These are phyloP conservation scores for Heteractis magnifica DNA, from an alignment of 92 coral and sea anemone genomes.

Conservation along the genomic window DNA sequence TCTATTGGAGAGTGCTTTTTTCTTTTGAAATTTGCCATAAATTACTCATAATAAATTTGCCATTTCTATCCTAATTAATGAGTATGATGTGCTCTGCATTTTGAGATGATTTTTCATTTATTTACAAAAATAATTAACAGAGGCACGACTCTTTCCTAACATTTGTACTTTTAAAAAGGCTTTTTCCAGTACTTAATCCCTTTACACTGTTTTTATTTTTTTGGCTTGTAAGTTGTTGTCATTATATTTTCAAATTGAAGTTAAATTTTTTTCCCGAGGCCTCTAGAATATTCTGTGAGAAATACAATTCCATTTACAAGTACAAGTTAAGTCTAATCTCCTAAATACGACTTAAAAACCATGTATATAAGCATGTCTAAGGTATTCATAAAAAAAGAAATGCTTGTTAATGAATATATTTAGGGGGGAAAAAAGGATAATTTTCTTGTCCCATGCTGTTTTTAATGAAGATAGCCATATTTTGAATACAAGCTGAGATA, in stretches of 20 bases:
- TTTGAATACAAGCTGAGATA: not conserved
- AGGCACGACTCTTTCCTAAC: not conserved
- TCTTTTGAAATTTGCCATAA: constrained; percentile 1
- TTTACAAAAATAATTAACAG: not conserved
- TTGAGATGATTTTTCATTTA: not conserved
- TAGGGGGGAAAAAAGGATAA: not conserved
- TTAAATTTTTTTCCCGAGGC: not conserved
- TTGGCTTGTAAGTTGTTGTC: not conserved
- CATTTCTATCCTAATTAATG: not conserved
- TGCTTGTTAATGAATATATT: not conserved
- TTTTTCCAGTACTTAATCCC: no score
- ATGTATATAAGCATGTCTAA: not conserved
- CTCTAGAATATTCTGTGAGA: not conserved
- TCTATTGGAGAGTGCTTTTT: not conserved
- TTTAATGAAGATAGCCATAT: not conserved
- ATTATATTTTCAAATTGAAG: no score
- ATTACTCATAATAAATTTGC: constrained; percentile 9
- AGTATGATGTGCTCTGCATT: not conserved
- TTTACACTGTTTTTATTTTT: not conserved
- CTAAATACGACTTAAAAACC: not conserved
- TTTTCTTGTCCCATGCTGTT: not conserved
- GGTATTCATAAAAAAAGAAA: not conserved
- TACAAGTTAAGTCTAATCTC: not conserved
- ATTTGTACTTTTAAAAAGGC: not conserved
- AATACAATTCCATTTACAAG: not conserved